Percentiles rank a stretch among this genome's conserved stretches.
These are phyloP conservation scores for Drosophila navojoa DNA, from an alignment of 1,140 invertebrate species.

Conservation along the genomic window DNA sequence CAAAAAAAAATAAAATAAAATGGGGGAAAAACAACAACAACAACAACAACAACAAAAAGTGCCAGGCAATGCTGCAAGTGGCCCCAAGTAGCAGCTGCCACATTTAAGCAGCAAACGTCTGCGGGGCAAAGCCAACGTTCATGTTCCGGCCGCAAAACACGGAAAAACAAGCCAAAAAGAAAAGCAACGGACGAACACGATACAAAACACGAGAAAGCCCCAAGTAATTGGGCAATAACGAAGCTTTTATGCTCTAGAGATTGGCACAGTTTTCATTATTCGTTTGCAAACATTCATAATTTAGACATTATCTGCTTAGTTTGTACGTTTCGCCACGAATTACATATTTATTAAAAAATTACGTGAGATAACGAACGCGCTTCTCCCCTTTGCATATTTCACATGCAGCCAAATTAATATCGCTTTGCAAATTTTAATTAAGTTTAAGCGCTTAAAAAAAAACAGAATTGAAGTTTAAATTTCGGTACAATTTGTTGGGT, in stretches of 20 bases:
- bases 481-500: neutral
- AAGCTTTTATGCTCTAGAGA: constrained; percentile 48
- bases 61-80: constrained; percentile 59
- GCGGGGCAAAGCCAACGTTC: neutral
- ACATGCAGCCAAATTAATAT: neutral
- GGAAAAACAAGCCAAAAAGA: constrained; percentile 11
- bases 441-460: too few species aligned
- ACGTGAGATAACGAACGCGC: too few species aligned
- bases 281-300: constrained; percentile 9
- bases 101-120: constrained; percentile 44
- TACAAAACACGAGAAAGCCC: constrained; percentile 28
- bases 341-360: constrained; percentile 12
- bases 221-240: constrained; percentile 50
- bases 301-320: constrained; percentile 7
- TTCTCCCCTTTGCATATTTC: neutral
- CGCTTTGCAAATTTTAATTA: too few species aligned
- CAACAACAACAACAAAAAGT: neutral
- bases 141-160: constrained; percentile 31
- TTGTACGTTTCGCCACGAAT: neutral
- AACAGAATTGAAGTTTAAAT: too few species aligned
- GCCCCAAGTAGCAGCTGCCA: constrained; percentile 77
- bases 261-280: constrained; percentile 30
- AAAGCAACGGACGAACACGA: constrained; percentile 6
- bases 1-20: neutral
- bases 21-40: neutral